Evolutionary conservation across 2,113 vertebrate species (phyloP).

Genomic region (Syngnathus floridae): DNA sequence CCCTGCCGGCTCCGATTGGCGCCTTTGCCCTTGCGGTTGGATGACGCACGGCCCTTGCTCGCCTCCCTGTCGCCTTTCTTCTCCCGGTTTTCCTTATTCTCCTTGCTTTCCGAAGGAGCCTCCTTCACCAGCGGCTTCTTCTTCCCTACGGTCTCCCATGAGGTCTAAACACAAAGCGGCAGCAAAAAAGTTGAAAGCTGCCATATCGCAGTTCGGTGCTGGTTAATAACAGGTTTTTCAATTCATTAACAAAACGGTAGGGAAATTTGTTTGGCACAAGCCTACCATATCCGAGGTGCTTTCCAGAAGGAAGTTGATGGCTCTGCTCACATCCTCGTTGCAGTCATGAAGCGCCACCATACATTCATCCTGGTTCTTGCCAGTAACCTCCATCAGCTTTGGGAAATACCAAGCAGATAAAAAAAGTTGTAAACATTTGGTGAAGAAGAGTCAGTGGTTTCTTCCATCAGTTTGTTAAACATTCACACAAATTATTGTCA

Average conservation of each 20-base stretch:
- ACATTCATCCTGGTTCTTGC: conserved; percentile 97
- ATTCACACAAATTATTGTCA: not conserved
- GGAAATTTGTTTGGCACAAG: not conserved
- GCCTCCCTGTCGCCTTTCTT: conserved; percentile 85
- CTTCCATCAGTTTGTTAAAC: not conserved
- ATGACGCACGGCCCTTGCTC: conserved; percentile 74
- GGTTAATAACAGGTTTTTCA: not conserved
- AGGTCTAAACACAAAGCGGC: conserved; percentile 70
- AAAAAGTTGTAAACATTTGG: not conserved
- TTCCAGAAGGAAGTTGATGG: conserved; percentile 97
- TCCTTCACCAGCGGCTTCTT: conserved; percentile 91
- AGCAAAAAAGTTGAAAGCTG: not conserved
- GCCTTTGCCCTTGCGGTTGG: conserved; percentile 80
- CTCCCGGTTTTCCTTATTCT: conserved; percentile 83
- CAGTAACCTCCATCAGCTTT: conserved; percentile 96
- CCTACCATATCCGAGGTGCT: conserved; percentile 93
- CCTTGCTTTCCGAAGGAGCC: conserved; percentile 81
- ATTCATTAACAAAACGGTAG: not conserved
- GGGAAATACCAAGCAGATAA: conserved; percentile 8
- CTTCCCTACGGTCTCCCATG: conserved; percentile 96
- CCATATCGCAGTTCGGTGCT: not conserved
- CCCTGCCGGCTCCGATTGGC: conserved; percentile 78
- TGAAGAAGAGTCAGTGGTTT: not conserved
- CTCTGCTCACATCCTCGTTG: conserved; percentile 94
- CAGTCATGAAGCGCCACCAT: conserved; percentile 97